Conservation (phyloP, 2,113 vertebrate species). For the Oreochromis spilurus region DNA sequence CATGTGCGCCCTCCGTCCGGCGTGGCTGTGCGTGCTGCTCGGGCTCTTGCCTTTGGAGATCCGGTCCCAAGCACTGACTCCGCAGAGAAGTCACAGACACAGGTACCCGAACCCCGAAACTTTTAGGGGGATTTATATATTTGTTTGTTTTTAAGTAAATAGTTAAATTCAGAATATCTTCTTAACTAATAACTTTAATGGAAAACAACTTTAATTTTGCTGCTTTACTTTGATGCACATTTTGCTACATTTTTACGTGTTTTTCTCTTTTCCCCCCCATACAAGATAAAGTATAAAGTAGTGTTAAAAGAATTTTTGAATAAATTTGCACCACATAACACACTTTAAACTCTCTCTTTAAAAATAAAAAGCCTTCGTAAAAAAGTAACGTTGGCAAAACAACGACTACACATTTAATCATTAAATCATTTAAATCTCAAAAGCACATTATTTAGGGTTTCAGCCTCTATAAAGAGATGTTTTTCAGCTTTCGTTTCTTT, state of each 20-base stretch:
- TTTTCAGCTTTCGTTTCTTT: background rate
- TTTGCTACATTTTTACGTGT: no score
- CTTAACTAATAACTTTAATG: background rate
- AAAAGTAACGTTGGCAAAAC: background rate
- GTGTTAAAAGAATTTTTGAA: background rate
- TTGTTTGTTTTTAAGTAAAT: background rate
- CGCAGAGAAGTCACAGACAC: conserved; percentile 24
- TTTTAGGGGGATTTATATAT: background rate
- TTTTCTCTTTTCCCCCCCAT: fast-evolving
- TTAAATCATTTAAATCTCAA: background rate
- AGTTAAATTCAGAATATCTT: background rate
- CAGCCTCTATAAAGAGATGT: background rate
- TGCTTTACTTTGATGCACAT: background rate
- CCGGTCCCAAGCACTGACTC: conserved; percentile 18
- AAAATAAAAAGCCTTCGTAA: background rate
- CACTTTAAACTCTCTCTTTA: background rate
- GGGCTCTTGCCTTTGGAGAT: conserved; percentile 49
- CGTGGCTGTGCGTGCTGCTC: conserved; percentile 57
- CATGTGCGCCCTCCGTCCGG: conserved; percentile 40
- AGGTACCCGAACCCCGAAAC: conserved; percentile 34
- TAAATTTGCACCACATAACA: background rate
- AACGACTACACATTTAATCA: background rate
- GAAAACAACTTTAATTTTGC: background rate
- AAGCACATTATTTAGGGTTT: background rate
- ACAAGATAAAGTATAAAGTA: background rate